Evolutionary conservation across 2,797 vertebrate genomes (phyloP), one percentile per base, ranked within the genome.

Genomic region (Heterohyrax brucei): DNA sequence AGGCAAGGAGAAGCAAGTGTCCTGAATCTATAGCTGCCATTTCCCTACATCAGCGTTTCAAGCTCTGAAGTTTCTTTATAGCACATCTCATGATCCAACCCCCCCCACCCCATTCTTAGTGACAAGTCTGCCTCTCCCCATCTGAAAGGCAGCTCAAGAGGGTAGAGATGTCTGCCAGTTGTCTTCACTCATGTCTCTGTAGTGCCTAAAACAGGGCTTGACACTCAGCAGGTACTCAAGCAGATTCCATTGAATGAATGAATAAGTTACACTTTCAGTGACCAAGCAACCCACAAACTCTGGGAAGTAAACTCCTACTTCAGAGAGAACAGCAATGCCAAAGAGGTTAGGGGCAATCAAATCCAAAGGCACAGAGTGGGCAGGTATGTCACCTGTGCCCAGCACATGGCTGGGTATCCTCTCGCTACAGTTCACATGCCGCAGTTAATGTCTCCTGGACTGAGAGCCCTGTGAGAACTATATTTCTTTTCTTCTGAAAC

Each of bases 11-110:
- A n/a, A 68, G 10, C 18, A 1, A 12, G 9, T 7, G n/a, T 21
- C 59, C 73, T 53, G 7, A 66, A 24, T 19, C 13, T 3, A 26
- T 30, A 21, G 8, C 16, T 1, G 7, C 66, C 22, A 10, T 14
- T 44, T 26, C 10, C 48, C 30, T 0, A 0, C 1, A 13, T n/a
- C 30, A 28, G 48, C 4, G 18, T 6, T 16, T 7, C 0, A 10
- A 2, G 10, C 53, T 72, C 80, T 30, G 28, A 48, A 19, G 44
- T 30, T n/a, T 70, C 62, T 64, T 56, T 53, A 44, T 0, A 26
- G 53, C 44, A 39, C 0, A 0, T 12, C 28, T 44, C 5, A 1
- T 3, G 18, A 64, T 19, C 82, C 56, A 75, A 50, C 39, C 39
- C 39, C 39, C 39, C 39, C 39, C 39, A 39, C 39, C 48, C 30